Evolutionary conservation across 2,888 invertebrate species (phyloP).

Genomic region (Scelioninae gen. 1): DNA sequence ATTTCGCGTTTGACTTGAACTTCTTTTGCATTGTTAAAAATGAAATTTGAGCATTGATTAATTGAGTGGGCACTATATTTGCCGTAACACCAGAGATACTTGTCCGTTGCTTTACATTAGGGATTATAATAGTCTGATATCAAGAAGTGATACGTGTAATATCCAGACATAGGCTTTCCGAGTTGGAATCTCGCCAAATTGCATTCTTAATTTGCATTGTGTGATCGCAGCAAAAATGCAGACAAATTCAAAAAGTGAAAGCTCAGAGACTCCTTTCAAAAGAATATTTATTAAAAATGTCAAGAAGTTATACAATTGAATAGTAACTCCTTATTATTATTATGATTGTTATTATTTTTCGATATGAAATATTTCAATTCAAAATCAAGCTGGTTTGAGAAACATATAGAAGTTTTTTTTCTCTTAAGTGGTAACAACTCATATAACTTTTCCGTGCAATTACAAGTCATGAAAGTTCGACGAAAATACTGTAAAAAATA

Average conservation of each 20-base stretch:
- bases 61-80: conserved; percentile 15
- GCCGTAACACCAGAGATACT: conserved; percentile 22
- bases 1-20: neutral
- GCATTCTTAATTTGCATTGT: conserved; percentile 52
- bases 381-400: neutral
- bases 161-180: conserved; percentile 26
- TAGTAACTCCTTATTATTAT: no score
- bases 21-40: conserved; percentile 1
- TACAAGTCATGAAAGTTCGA: conserved; percentile 24
- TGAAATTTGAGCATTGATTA: conserved; percentile 17
- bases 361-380: no score
- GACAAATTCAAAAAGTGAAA: neutral
- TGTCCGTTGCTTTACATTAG: conserved; percentile 32
- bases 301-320: neutral
- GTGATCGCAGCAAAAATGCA: conserved; percentile 27
- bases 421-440: conserved; percentile 5
- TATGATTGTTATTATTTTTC: no score
- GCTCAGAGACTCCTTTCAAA: neutral
- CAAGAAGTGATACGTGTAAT: conserved; percentile 38
- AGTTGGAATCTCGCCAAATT: conserved; percentile 53
- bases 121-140: conserved; percentile 49
- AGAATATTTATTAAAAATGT: neutral
- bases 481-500: conserved; percentile 24
- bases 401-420: neutral
- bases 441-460: neutral